A percentile compares a stretch with the other conserved stretches of the same genome.
Evolutionary conservation across 2,113 vertebrate genomes (phyloP).

Genomic region (Tachysurus fulvidraco): DNA sequence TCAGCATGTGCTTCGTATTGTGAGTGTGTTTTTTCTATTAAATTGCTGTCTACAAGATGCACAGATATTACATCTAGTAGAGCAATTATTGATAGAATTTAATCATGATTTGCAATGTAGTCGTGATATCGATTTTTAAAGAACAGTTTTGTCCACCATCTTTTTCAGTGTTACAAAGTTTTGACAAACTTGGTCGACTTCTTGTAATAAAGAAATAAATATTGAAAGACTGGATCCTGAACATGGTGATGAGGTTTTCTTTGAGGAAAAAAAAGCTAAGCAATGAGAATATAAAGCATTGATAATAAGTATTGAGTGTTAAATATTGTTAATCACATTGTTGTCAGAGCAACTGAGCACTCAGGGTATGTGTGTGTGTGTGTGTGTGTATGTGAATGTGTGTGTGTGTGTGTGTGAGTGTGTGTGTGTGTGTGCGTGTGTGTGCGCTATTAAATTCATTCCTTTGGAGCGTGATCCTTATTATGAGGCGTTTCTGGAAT

Average conservation of each 20-base stretch:
- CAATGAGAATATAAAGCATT: neutral
- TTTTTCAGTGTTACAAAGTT: too few species aligned
- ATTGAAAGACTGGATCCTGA: too few species aligned
- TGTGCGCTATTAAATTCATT: slow-evolving; percentile 8
- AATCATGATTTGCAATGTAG: neutral
- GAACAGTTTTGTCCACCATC: neutral
- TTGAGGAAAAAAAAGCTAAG: too few species aligned
- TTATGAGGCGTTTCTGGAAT: slow-evolving; percentile 29
- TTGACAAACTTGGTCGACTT: too few species aligned
- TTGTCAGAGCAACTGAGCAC: neutral
- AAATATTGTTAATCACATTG: neutral
- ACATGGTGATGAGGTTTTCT: too few species aligned
- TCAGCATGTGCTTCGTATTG: neutral
- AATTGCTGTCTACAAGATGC: neutral
- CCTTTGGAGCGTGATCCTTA: slow-evolving; percentile 4
- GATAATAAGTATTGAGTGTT: neutral
- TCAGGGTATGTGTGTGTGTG: slow-evolving; percentile 4
- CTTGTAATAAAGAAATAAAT: too few species aligned
- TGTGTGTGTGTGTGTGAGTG: slow-evolving; percentile 17
- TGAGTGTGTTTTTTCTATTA: neutral
- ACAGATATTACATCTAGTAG: neutral
- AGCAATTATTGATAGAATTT: neutral
- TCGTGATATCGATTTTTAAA: neutral
- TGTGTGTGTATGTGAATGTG: slow-evolving; percentile 10
- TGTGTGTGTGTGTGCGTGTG: too few species aligned